Conservation (phyloP, 2,888 invertebrate genomes). For the Aleiodes testaceus region DNA sequence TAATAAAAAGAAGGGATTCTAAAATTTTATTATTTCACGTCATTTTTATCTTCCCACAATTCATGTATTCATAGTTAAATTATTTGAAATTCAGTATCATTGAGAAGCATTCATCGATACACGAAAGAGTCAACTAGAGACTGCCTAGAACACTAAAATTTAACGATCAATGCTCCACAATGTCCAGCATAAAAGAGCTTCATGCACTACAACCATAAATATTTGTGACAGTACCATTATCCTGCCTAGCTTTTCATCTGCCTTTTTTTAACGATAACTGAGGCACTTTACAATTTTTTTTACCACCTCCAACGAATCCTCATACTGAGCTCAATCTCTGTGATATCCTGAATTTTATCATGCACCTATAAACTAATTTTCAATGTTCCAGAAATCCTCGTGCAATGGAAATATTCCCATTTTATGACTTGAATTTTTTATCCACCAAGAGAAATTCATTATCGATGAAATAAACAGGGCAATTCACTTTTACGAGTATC, state of each 20-base stretch:
- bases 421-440: too few species aligned
- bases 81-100: slow-evolving; percentile 16
- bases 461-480: too few species aligned
- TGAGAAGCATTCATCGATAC: slow-evolving; percentile 3
- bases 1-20: too few species aligned
- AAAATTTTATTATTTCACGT: slow-evolving; percentile 1
- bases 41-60: neutral
- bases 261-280: slow-evolving; percentile 19
- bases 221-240: slow-evolving; percentile 25
- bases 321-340: too few species aligned
- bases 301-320: too few species aligned
- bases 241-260: slow-evolving; percentile 24
- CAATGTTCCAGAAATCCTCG: too few species aligned
- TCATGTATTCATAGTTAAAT: neutral
- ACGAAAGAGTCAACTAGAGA: slow-evolving; percentile 1
- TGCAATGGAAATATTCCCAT: too few species aligned
- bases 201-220: slow-evolving; percentile 28
- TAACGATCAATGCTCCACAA: slow-evolving; percentile 11
- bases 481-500: too few species aligned
- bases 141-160: slow-evolving; percentile 22
- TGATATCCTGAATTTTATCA: too few species aligned
- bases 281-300: too few species aligned
- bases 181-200: slow-evolving; percentile 22
- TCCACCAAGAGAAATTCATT: too few species aligned
- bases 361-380: too few species aligned